Conservation (phyloP, 1,140 invertebrate species). For the Pogonomyrmex barbatus region DNA sequence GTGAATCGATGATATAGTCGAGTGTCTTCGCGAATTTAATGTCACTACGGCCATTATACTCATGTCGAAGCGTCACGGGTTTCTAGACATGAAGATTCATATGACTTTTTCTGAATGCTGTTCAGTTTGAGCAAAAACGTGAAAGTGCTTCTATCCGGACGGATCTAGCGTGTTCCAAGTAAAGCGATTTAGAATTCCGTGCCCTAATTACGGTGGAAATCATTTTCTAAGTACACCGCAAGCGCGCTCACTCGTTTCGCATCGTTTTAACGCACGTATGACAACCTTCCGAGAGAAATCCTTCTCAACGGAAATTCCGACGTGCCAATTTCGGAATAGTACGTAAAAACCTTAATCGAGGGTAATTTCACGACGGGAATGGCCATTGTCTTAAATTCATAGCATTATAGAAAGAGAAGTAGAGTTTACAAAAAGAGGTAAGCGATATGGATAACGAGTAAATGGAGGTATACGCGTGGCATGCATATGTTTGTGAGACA, state of each 20-base stretch:
- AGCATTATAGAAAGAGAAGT: conserved; percentile 17
- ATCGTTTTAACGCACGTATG: conserved; percentile 39
- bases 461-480: neutral
- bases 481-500: neutral
- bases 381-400: conserved; percentile 76
- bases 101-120: conserved; percentile 38
- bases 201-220: conserved; percentile 44
- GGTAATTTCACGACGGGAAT: conserved; percentile 77
- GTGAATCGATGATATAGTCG: neutral
- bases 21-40: conserved; percentile 17
- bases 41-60: neutral
- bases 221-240: conserved; percentile 39
- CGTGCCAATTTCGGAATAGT: conserved; percentile 22
- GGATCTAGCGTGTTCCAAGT: conserved; percentile 13
- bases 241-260: neutral
- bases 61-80: conserved; percentile 14
- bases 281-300: conserved; percentile 62
- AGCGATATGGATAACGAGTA: neutral
- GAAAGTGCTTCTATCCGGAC: conserved; percentile 36
- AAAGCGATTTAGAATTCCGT: conserved; percentile 43
- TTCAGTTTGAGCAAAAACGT: conserved; percentile 42
- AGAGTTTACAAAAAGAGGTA: conserved; percentile 11
- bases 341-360: conserved; percentile 76
- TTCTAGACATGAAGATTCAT: conserved; percentile 31
- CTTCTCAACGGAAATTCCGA: conserved; percentile 62